These are phyloP conservation scores for Lophotriccus pileatus DNA, from an alignment of 2,797 vertebrate species.

Conservation along the genomic window DNA sequence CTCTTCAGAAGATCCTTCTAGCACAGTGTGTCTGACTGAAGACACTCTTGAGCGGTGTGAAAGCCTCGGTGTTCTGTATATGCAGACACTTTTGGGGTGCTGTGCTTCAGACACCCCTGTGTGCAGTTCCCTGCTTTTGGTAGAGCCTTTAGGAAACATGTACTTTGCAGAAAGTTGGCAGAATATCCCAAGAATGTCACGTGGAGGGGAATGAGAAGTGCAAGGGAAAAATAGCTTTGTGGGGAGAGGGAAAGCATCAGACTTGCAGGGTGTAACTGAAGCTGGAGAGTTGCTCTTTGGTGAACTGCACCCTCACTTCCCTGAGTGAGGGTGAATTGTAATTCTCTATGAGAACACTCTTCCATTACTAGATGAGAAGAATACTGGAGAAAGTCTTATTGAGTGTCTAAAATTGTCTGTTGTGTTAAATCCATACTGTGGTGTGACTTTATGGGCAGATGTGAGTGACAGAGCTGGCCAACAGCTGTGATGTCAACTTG, in stretches of 20 bases:
- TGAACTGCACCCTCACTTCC: background rate
- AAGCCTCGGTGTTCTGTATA: fast-evolving
- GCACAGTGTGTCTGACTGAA: fast-evolving
- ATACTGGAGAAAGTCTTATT: background rate
- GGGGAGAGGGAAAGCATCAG: background rate
- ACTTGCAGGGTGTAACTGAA: background rate
- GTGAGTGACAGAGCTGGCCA: background rate
- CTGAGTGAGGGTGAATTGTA: background rate
- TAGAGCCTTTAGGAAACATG: background rate
- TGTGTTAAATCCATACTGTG: background rate
- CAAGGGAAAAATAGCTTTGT: background rate
- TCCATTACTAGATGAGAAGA: background rate
- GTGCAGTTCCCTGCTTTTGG: background rate
- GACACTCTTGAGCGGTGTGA: background rate
- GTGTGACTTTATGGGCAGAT: background rate
- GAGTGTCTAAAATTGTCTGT: background rate
- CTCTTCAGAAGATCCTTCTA: background rate
- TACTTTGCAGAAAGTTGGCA: background rate
- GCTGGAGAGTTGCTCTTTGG: background rate
- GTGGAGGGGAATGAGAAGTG: background rate
- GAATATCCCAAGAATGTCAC: background rate
- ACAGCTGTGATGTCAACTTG: background rate
- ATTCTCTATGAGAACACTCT: background rate
- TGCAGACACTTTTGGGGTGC: background rate
- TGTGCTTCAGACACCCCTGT: background rate